Evolutionary conservation across 2,888 invertebrate species (phyloP).

Genomic region (Pterobdella sp.): DNA sequence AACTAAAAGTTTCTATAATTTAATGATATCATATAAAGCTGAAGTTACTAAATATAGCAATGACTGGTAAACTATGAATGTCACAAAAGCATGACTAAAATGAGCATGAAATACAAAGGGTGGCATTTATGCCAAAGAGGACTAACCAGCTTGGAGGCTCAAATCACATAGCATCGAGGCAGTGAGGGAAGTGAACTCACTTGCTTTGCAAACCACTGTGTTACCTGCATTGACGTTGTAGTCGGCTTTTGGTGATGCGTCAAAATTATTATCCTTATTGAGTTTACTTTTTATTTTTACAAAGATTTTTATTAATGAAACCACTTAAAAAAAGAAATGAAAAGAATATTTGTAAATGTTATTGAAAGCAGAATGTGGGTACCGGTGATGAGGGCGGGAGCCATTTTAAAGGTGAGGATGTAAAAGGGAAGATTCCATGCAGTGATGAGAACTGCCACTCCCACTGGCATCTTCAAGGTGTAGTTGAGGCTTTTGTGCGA

Average conservation of each 20-base stretch:
- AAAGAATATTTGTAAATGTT: constrained; percentile 44
- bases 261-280: neutral
- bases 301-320: neutral
- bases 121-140: too few species aligned
- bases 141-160: constrained; percentile 53
- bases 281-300: too few species aligned
- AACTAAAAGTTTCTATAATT: too few species aligned
- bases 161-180: constrained; percentile 54
- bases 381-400: constrained; percentile 47
- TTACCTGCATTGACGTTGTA: constrained; percentile 45
- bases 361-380: neutral
- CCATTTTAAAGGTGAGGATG: constrained; percentile 56
- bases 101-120: too few species aligned
- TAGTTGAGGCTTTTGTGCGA: constrained; percentile 52
- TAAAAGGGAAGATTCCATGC: constrained; percentile 59
- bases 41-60: too few species aligned
- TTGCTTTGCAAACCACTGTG: constrained; percentile 57
- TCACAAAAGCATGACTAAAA: too few species aligned
- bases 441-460: constrained; percentile 56
- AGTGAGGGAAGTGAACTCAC: constrained; percentile 57
- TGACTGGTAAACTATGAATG: too few species aligned
- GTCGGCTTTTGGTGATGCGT: neutral
- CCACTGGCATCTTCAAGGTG: constrained; percentile 53
- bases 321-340: constrained; percentile 40
- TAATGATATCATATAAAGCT: too few species aligned